Conservation (phyloP, 2,888 invertebrate genomes). For the Phengaris alcon region DNA sequence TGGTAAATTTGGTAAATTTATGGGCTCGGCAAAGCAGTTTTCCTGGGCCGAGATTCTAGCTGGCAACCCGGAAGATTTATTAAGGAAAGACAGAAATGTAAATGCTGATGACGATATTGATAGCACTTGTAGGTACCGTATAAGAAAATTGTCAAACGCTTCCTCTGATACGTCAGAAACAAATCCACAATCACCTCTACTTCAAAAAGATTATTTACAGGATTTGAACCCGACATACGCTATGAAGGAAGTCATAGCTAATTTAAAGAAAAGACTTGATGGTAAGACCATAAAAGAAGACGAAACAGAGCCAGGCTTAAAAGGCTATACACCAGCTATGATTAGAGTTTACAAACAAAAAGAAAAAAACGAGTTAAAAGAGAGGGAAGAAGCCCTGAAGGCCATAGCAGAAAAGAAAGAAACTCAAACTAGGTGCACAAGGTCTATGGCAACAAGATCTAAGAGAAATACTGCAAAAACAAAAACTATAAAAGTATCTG, state of each 20-base stretch:
- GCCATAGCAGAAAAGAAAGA: constrained; percentile 44
- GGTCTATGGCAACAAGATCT: constrained; percentile 49
- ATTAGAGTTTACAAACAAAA: constrained; percentile 70
- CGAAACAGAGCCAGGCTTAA: constrained; percentile 47
- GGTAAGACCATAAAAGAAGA: constrained; percentile 58
- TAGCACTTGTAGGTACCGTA: constrained; percentile 67
- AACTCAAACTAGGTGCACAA: constrained; percentile 47
- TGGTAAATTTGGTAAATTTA: constrained; percentile 74
- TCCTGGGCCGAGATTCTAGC: constrained; percentile 84
- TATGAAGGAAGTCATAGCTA: constrained; percentile 83
- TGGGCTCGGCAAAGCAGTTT: constrained; percentile 77
- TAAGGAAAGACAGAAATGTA: constrained; percentile 73
- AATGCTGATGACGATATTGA: constrained; percentile 57
- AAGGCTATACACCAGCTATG: constrained; percentile 80
- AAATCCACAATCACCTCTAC: constrained; percentile 56
- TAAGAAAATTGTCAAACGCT: constrained; percentile 63
- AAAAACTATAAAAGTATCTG: not conserved
- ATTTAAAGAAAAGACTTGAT: constrained; percentile 76
- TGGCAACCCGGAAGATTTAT: constrained; percentile 81
- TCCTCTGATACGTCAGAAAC: constrained; percentile 60
- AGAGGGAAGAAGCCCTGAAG: constrained; percentile 56
- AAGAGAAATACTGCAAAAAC: constrained; percentile 23
- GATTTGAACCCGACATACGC: constrained; percentile 83
- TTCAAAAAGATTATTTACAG: constrained; percentile 70
- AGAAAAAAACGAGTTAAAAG: constrained; percentile 67